Percentiles rank a stretch among this genome's conserved stretches.
Evolutionary conservation across 2,797 vertebrate species (phyloP).

Genomic region (Phalanger gymnotis): DNA sequence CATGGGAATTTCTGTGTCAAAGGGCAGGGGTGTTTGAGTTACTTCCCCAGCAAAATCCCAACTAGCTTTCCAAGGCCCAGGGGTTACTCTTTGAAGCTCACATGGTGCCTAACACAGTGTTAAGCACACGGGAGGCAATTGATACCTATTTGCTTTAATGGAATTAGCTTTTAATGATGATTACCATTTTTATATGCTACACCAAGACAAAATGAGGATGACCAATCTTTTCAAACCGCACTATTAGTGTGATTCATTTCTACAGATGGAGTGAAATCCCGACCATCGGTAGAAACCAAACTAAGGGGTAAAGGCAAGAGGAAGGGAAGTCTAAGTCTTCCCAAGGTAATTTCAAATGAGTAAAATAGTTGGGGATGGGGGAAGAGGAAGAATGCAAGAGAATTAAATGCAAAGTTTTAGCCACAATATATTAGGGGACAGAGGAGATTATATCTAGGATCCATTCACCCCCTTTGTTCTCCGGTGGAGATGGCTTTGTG

Average conservation of each 20-base stretch:
- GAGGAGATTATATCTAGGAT: no score
- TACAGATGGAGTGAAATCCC: neutral
- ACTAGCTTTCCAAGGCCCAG: neutral
- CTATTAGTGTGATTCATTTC: neutral
- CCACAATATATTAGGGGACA: no score
- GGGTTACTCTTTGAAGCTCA: no score
- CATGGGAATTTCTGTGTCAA: neutral
- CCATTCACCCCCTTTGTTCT: neutral
- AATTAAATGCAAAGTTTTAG: no score
- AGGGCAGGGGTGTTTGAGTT: neutral
- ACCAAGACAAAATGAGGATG: neutral
- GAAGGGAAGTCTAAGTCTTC: neutral
- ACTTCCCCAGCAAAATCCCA: neutral
- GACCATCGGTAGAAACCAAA: neutral
- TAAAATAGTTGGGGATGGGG: neutral
- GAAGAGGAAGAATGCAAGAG: no score
- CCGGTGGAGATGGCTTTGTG: neutral
- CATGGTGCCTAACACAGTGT: neutral
- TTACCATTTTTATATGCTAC: neutral
- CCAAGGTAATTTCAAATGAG: neutral
- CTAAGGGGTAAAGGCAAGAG: neutral
- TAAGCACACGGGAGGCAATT: neutral
- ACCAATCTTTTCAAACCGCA: neutral
- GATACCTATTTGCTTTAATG: accelerated
- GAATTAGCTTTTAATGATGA: neutral